Evolutionary conservation across 2,888 invertebrate species (phyloP).

Genomic region (Vannuccia rotundouncinata): DNA sequence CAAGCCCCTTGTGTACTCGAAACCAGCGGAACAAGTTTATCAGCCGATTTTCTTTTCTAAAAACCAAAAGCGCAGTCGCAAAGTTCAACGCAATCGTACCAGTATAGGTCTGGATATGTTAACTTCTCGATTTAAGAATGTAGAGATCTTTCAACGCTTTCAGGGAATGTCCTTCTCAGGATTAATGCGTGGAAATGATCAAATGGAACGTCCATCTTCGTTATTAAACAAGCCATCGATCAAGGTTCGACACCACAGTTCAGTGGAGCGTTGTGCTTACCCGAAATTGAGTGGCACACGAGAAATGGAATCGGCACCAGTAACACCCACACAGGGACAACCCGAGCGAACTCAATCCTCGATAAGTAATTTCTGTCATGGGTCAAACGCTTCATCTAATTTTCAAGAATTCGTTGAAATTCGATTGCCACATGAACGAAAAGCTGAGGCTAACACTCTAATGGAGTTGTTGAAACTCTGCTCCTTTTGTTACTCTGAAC

Average conservation of each 20-base stretch:
- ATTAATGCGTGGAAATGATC: neutral
- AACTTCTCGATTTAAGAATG: neutral
- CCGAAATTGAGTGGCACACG: neutral
- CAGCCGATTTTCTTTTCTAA: neutral
- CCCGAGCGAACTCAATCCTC: neutral
- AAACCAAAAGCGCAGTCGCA: neutral
- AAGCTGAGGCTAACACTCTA: neutral
- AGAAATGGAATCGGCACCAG: slow-evolving; percentile 22
- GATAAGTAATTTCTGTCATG: neutral
- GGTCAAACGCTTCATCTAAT: neutral
- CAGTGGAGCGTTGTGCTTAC: neutral
- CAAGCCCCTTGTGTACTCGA: slow-evolving; percentile 55
- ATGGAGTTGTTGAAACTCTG: neutral
- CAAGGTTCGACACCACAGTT: neutral
- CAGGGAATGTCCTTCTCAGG: neutral
- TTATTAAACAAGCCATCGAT: neutral
- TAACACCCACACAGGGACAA: slow-evolving; percentile 24
- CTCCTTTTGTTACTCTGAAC: neutral
- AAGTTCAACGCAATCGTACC: neutral
- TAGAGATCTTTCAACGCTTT: neutral
- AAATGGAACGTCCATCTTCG: neutral
- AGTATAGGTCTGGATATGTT: neutral
- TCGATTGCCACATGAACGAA: neutral
- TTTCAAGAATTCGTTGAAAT: slow-evolving; percentile 2
- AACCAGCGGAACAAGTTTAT: slow-evolving; percentile 27